Percentiles rank a stretch among this genome's conserved stretches.
Conservation (phyloP, 1,140 invertebrate genomes). For the Drosophila ambigua region DNA sequence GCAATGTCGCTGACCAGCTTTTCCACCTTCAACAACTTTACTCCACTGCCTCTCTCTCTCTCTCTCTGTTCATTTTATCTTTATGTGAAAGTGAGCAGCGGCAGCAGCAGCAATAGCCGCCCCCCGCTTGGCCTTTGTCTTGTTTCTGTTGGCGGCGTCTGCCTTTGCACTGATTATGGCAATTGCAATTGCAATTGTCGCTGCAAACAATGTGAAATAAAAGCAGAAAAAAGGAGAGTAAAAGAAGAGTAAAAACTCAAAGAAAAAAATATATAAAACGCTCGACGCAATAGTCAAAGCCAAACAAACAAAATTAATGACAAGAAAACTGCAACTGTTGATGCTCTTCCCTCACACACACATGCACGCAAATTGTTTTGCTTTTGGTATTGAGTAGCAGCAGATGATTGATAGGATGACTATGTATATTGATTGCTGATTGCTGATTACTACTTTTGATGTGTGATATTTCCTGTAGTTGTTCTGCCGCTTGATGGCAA, state of each 20-base stretch:
- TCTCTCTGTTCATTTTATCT: not conserved
- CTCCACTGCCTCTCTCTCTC: not conserved
- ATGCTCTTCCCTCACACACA: constrained; percentile 2
- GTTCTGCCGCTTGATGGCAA: too few species aligned
- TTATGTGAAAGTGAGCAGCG: constrained; percentile 51
- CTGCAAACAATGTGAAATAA: constrained; percentile 71
- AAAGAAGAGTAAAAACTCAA: constrained; percentile 34
- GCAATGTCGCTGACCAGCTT: constrained; percentile 72
- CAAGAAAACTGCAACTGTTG: constrained; percentile 52
- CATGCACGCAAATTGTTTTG: not conserved
- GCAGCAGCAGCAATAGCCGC: not conserved
- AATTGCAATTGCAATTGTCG: constrained; percentile 65
- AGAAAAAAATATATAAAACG: constrained; percentile 48
- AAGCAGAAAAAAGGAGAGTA: constrained; percentile 23
- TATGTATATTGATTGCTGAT: too few species aligned
- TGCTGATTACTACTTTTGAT: too few species aligned
- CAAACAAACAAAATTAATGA: constrained; percentile 70
- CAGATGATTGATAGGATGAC: too few species aligned
- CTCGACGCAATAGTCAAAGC: constrained; percentile 64
- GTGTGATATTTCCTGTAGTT: too few species aligned
- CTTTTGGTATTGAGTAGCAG: too few species aligned
- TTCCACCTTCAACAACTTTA: constrained; percentile 41
- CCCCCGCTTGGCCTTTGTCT: constrained; percentile 66
- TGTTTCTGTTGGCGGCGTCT: constrained; percentile 32
- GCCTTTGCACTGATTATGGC: constrained; percentile 78